phyloP scores from a whole-genome alignment of 2,888 invertebrate genomes.

The Philereme vetulata region DNA sequence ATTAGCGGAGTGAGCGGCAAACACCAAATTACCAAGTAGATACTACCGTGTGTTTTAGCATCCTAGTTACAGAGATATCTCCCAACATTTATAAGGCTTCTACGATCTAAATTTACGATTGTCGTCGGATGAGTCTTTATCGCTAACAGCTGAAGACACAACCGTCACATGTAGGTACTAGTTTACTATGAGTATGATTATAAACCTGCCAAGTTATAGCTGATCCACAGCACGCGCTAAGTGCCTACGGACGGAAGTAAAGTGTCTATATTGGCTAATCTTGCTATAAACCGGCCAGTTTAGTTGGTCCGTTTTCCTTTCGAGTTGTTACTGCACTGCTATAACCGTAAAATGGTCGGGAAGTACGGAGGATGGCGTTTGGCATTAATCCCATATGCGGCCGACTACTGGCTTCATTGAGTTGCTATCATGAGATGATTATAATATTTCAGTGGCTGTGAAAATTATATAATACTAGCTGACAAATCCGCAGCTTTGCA shows the following conservation, averaged over 20 bases:
- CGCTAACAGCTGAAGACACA: background rate
- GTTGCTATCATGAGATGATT: constrained; percentile 46
- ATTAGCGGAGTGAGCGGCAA: background rate
- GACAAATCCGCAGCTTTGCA: too few relatives aligned
- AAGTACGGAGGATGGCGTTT: constrained; percentile 44
- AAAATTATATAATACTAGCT: constrained; percentile 36
- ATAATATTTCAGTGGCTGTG: constrained; percentile 34
- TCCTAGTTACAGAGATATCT: too few relatives aligned
- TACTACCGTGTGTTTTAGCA: too few relatives aligned
- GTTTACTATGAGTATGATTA: constrained; percentile 17
- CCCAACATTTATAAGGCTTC: too few relatives aligned
- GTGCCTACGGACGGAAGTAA: constrained; percentile 23
- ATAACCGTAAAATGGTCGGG: constrained; percentile 66
- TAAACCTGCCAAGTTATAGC: constrained; percentile 23
- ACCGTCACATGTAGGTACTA: background rate
- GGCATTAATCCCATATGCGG: constrained; percentile 62
- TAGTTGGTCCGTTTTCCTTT: constrained; percentile 39
- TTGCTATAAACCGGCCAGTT: constrained; percentile 52
- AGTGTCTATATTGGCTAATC: constrained; percentile 44
- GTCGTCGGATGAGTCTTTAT: too few relatives aligned
- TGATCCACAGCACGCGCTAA: constrained; percentile 27
- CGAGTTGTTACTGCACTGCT: constrained; percentile 58
- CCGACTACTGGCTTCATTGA: constrained; percentile 40
- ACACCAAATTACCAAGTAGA: too few relatives aligned
- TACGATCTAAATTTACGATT: too few relatives aligned